phyloP scores from a whole-genome alignment of 2,888 invertebrate species.

The Antheraea assamensis region DNA sequence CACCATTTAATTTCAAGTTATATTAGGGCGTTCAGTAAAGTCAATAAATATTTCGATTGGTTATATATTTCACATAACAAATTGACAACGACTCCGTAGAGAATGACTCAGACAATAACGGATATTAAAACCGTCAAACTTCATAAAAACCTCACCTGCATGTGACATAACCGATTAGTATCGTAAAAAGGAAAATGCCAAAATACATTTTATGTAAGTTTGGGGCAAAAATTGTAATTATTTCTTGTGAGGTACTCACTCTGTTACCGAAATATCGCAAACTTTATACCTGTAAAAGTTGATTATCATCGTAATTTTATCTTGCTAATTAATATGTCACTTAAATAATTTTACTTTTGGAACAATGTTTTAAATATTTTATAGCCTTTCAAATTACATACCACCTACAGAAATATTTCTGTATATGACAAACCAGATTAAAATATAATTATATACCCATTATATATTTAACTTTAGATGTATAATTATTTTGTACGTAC shows the following conservation, averaged over 20 bases:
- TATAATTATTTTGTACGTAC: too few species aligned
- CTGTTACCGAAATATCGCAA: neutral
- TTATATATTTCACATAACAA: slow-evolving; percentile 13
- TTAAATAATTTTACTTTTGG: too few species aligned
- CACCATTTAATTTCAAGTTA: neutral
- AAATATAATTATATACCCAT: too few species aligned
- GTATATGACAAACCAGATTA: too few species aligned
- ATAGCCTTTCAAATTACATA: too few species aligned
- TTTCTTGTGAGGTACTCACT: neutral
- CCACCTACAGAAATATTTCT: too few species aligned
- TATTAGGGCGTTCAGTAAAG: neutral
- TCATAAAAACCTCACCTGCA: slow-evolving; percentile 33
- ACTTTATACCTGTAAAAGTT: neutral
- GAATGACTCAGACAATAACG: slow-evolving; percentile 50
- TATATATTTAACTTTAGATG: too few species aligned
- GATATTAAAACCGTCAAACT: slow-evolving; percentile 56
- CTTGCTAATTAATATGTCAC: neutral
- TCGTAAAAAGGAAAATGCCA: neutral
- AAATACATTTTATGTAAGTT: slow-evolving; percentile 1
- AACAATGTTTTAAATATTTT: too few species aligned
- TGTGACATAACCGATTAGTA: slow-evolving; percentile 12
- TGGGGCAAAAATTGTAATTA: neutral
- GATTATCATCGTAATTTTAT: neutral
- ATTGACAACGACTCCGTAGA: slow-evolving; percentile 27
- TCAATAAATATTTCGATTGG: neutral